Conservation (phyloP, 2,797 vertebrate genomes). For the Crenuchus spilurus region DNA sequence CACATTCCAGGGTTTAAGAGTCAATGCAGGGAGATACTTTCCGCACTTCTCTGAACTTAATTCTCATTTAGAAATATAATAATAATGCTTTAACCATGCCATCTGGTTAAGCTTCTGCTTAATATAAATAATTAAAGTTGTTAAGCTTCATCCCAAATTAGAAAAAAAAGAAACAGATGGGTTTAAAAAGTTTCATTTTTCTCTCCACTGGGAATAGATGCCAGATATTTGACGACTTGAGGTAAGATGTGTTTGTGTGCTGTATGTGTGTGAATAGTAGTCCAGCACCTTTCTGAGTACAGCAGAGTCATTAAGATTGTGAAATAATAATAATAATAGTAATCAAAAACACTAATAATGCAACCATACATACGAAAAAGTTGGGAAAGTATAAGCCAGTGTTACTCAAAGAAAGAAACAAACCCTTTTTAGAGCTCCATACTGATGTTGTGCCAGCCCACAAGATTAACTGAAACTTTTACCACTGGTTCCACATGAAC, state of each 20-base stretch:
- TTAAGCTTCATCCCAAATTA: constrained; percentile 11
- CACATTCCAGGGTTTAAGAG: neutral
- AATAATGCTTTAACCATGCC: constrained; percentile 40
- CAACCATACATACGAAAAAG: too few species aligned
- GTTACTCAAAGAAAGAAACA: too few species aligned
- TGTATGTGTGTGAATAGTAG: neutral
- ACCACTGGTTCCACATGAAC: too few species aligned
- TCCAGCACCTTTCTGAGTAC: neutral
- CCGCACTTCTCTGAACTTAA: constrained; percentile 27
- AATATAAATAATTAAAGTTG: constrained; percentile 37
- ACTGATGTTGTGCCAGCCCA: too few species aligned
- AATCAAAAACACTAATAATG: too few species aligned
- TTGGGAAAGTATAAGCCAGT: too few species aligned
- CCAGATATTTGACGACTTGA: neutral
- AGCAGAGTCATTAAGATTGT: too few species aligned
- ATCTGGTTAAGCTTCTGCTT: constrained; percentile 54
- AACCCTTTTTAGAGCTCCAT: too few species aligned
- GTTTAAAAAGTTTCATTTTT: neutral
- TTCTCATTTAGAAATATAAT: constrained; percentile 47
- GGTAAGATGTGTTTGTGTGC: constrained; percentile 1
- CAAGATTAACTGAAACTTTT: too few species aligned
- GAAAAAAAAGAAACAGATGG: neutral
- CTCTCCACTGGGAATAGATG: neutral
- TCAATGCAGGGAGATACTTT: neutral
- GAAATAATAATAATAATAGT: too few species aligned